A percentile compares a stretch with the other conserved stretches of the same genome.
phyloP scores from a whole-genome alignment of 2,797 vertebrate genomes.

The Australoheros facetus region DNA sequence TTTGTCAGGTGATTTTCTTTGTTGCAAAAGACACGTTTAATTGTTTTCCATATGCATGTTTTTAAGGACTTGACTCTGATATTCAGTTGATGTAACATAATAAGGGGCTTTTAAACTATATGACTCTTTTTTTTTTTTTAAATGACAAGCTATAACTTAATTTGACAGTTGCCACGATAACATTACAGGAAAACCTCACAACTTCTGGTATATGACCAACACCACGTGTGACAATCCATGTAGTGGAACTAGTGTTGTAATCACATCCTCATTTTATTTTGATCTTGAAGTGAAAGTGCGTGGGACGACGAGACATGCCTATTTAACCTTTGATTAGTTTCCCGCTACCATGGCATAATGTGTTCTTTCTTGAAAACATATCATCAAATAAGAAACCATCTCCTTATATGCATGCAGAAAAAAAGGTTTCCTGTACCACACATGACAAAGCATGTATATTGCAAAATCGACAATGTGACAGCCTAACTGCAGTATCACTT shows the following conservation, averaged over 20 bases:
- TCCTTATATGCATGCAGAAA: slow-evolving; percentile 14
- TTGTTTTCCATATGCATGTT: not conserved
- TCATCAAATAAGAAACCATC: slow-evolving; percentile 34
- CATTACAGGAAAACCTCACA: slow-evolving; percentile 17
- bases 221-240: not conserved
- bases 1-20: not conserved
- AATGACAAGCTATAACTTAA: not conserved
- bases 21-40: not conserved
- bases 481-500: not conserved
- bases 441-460: slow-evolving; percentile 26
- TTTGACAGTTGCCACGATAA: not conserved
- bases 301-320: slow-evolving; percentile 8
- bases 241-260: slow-evolving; percentile 24
- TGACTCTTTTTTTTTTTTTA: too few species aligned
- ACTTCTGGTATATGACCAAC: not conserved
- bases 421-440: slow-evolving; percentile 15
- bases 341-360: not conserved
- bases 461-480: not conserved
- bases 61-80: not conserved
- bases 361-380: slow-evolving; percentile 12
- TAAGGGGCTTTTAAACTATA: not conserved
- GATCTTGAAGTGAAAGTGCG: slow-evolving; percentile 48
- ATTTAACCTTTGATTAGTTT: slow-evolving; percentile 55
- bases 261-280: slow-evolving; percentile 57
- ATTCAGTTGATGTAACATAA: not conserved